Base-by-base conservation (phyloP, 2,888 invertebrate species). In the Drosophila mettleri region DNA sequence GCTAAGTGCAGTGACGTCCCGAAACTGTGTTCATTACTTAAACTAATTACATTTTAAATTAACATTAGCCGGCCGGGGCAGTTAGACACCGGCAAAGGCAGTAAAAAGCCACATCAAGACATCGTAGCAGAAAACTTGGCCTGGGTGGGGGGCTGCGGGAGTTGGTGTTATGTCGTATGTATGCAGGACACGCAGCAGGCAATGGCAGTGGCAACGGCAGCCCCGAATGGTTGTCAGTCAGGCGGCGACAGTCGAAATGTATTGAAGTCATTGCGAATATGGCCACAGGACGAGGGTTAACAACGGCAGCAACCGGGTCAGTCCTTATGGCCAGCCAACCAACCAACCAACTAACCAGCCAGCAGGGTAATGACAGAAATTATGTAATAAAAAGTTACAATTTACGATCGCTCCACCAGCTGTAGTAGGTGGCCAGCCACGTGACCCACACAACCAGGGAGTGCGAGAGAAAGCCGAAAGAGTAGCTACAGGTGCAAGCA, bases 311-410 rank as follows among this genome's bases (percentile, higher is more conserved):
- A 63, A 63, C 71, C 72, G 72, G 55, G 46, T 31, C 70, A 80
- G 60, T 69, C 78, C 65, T 61, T 63, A 64, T 55, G 60, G 36
- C 63, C 78, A 68, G 64, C 69, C 60, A 78, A 67, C 68, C 71
- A 49, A 6, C 48, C 85, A 71, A 76, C 59, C 78, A 68, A 65
- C 69, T 58, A 78, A 67, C 68, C 71, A 49, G 10, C 48, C 85
- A 71, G 78, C 59, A 72, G 79, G 77, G 85, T 89, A 89, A 90
- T 88, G 90, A 85, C 88, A 88, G 86, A 90, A 89, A 90, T 89
- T 89, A 90, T 89, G 88, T 90, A 89, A 90, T 90, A 90, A 90
- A 89, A 90, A 86, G 86, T 86, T 88, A 81, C 89, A 89, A 89
- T 89, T 90, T 89, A 89, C 89, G 89, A 88, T 87, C 86, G 77